These are phyloP conservation scores for Centropus bengalensis DNA, from an alignment of 2,113 vertebrate genomes.

Conservation along the genomic window DNA sequence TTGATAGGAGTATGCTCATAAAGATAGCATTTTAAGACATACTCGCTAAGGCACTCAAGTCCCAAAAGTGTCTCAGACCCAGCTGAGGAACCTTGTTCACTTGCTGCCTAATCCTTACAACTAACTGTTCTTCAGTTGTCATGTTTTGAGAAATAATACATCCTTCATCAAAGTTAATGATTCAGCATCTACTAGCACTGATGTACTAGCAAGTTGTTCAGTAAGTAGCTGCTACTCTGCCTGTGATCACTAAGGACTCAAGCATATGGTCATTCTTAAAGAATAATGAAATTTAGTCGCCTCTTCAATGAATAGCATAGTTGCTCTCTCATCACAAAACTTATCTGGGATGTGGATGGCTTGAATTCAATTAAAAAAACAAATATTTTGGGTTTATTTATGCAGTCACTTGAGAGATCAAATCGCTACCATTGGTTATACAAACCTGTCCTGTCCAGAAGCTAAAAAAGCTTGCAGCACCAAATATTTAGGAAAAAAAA, in stretches of 20 bases:
- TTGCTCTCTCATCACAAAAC: neutral
- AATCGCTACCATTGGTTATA: neutral
- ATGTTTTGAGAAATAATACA: neutral
- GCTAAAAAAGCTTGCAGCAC: neutral
- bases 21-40: slow-evolving; percentile 22
- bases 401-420: neutral
- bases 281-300: neutral
- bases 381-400: neutral
- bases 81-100: neutral
- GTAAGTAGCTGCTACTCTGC: neutral
- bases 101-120: neutral
- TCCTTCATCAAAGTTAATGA: neutral
- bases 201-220: neutral
- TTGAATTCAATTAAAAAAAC: neutral
- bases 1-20: neutral
- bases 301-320: neutral
- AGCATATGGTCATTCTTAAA: neutral
- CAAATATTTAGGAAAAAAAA: neutral
- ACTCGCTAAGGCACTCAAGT: neutral
- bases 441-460: neutral
- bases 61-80: neutral
- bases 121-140: neutral
- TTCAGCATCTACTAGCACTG: neutral
- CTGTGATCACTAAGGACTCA: neutral
- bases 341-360: neutral